Conservation (phyloP, 2,113 vertebrate genomes). For the Lasiurus cinereus region DNA sequence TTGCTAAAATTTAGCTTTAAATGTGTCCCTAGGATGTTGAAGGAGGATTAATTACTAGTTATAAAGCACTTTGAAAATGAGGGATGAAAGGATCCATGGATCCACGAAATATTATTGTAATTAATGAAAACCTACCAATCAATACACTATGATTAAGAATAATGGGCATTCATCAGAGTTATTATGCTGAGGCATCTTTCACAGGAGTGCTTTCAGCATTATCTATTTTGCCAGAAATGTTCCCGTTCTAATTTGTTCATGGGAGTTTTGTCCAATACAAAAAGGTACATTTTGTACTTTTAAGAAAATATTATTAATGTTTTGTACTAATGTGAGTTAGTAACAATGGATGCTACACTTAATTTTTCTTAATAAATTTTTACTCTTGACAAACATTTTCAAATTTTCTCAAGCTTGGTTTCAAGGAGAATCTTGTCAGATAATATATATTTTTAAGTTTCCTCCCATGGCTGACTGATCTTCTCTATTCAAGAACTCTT, state of each 20-base stretch:
- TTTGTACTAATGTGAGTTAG: neutral
- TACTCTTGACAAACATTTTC: conserved; percentile 7
- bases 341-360: neutral
- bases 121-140: conserved; percentile 57
- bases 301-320: neutral
- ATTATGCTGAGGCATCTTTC: conserved; percentile 26
- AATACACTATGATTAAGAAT: conserved; percentile 47
- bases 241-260: neutral
- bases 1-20: conserved; percentile 49
- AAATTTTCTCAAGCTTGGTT: conserved; percentile 31
- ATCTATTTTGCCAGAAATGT: conserved; percentile 12
- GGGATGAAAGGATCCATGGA: conserved; percentile 42
- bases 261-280: neutral
- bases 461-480: neutral
- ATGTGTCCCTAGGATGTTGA: neutral
- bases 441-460: neutral
- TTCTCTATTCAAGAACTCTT: neutral
- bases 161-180: conserved; percentile 28
- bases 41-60: conserved; percentile 45
- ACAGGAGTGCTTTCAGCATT: neutral
- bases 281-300: conserved; percentile 1
- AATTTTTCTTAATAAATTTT: conserved; percentile 29
- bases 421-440: neutral
- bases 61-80: conserved; percentile 60
- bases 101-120: conserved; percentile 61